phyloP scores from a whole-genome alignment of 2,888 invertebrate genomes.

The Heterodera filipjevi region DNA sequence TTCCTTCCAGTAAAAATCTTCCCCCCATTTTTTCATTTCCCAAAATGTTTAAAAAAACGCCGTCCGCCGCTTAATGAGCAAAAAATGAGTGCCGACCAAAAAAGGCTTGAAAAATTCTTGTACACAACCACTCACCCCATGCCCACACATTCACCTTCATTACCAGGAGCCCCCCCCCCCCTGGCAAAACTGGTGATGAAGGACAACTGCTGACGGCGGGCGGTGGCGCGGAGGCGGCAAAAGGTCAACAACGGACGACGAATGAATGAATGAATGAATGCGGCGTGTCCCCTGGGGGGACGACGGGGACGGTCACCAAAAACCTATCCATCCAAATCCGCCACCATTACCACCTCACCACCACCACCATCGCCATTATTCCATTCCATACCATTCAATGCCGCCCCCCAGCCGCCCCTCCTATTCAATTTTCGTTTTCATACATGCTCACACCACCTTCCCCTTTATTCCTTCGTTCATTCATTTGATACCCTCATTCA shows the following conservation, averaged over 20 bases:
- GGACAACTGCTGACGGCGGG: neutral
- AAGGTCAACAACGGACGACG: neutral
- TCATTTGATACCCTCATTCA: neutral
- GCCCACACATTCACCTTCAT: constrained; percentile 1
- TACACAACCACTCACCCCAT: no score
- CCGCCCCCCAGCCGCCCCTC: neutral
- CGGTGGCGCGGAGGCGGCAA: neutral
- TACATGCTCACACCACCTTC: neutral
- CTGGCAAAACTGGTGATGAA: neutral
- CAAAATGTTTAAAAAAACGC: no score
- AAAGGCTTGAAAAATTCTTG: neutral
- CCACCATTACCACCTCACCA: no score
- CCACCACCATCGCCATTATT: neutral
- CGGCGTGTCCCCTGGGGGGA: neutral
- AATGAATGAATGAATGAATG: no score
- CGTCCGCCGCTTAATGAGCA: no score
- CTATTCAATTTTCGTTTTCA: neutral
- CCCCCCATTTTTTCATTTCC: no score
- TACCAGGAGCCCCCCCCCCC: neutral
- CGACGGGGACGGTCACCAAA: neutral
- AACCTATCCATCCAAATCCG: neutral
- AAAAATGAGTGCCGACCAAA: neutral
- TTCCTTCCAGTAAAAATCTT: no score
- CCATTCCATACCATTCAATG: no score
- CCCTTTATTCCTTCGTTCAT: neutral